A percentile compares a stretch with the other conserved stretches of the same genome.
Conservation (phyloP, 2,113 vertebrate genomes). For the Carettochelys insculpta region DNA sequence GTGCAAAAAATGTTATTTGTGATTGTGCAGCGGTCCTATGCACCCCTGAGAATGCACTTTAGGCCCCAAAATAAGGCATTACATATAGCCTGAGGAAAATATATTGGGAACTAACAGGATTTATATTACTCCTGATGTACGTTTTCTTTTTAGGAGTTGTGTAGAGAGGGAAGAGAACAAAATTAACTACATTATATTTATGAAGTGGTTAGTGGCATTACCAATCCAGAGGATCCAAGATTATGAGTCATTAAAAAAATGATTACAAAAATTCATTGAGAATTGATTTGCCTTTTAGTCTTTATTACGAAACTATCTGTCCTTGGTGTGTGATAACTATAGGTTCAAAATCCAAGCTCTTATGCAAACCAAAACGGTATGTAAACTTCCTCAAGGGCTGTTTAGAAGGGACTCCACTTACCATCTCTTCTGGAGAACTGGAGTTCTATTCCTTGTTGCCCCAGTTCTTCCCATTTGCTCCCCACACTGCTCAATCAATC, state of each 20-base stretch:
- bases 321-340: background rate
- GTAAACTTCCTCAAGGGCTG: background rate
- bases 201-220: background rate
- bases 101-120: background rate
- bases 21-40: background rate
- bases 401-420: background rate
- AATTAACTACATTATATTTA: background rate
- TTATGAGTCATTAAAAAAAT: conserved; percentile 12
- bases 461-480: background rate
- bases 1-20: background rate
- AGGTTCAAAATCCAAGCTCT: conserved; percentile 31
- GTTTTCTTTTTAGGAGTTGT: background rate
- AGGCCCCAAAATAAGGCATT: background rate
- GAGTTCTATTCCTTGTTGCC: background rate
- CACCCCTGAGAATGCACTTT: background rate
- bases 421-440: background rate
- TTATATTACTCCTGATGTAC: conserved; percentile 1
- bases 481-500: background rate
- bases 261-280: background rate
- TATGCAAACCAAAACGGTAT: background rate
- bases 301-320: background rate
- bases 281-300: background rate
- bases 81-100: background rate
- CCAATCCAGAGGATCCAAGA: conserved; percentile 26
- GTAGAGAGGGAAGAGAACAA: background rate